phyloP scores from a whole-genome alignment of 2,113 vertebrate genomes.

The Recurvirostra avosetta region DNA sequence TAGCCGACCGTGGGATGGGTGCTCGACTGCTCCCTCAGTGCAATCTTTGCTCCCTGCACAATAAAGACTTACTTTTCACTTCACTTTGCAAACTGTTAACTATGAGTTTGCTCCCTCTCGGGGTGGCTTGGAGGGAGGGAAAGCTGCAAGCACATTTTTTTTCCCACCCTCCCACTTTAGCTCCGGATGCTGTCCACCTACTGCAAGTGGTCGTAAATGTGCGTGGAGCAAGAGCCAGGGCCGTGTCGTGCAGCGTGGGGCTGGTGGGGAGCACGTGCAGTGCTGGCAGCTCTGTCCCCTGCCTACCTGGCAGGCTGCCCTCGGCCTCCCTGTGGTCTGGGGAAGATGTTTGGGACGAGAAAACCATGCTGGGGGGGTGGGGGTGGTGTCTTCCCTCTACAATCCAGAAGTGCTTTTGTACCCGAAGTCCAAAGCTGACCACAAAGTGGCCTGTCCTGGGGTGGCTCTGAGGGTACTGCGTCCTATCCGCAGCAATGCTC shows the following conservation, averaged over 20 bases:
- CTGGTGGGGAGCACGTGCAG: neutral
- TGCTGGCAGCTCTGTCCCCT: neutral
- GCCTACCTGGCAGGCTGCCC: neutral
- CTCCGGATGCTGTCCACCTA: no score
- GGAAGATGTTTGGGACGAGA: neutral
- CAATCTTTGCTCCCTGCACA: neutral
- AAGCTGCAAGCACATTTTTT: fast-evolving
- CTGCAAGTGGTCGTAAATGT: no score
- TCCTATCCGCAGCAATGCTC: neutral
- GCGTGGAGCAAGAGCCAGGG: fast-evolving
- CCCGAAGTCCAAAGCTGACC: fast-evolving
- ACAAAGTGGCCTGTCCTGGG: fast-evolving
- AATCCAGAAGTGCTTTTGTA: neutral
- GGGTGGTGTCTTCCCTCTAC: neutral
- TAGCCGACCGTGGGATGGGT: fast-evolving
- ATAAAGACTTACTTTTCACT: neutral
- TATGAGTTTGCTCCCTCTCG: fast-evolving
- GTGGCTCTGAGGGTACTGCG: fast-evolving
- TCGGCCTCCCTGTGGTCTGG: neutral
- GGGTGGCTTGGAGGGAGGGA: neutral
- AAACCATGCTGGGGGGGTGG: fast-evolving
- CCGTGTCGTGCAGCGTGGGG: fast-evolving
- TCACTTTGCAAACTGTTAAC: neutral
- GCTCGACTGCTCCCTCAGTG: fast-evolving
- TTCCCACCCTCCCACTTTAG: fast-evolving